Evolutionary conservation across 2,797 vertebrate genomes (phyloP).

Genomic region (Peromyscus attwateri): DNA sequence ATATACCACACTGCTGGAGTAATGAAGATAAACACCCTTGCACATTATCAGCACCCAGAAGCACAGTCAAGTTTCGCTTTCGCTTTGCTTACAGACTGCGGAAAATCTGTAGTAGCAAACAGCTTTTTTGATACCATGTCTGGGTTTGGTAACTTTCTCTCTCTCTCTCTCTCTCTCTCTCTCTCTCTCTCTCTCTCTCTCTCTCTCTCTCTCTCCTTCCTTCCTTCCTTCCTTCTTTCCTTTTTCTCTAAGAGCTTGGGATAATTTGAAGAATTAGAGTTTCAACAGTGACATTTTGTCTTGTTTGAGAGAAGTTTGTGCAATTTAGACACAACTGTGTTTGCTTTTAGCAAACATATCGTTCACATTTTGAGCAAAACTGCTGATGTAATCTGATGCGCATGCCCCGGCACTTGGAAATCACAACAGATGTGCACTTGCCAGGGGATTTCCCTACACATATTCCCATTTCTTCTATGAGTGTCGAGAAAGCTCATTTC

Average conservation of each 20-base stretch:
- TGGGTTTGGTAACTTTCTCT: neutral
- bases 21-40: constrained; percentile 82
- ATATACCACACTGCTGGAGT: constrained; percentile 76
- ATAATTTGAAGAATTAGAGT: constrained; percentile 71
- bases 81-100: constrained; percentile 54
- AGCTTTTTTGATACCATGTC: constrained; percentile 57
- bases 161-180: no score
- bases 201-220: no score
- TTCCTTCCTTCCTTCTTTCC: no score
- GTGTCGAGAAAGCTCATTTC: constrained; percentile 80
- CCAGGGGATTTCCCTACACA: constrained; percentile 79
- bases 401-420: constrained; percentile 72
- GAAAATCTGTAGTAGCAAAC: constrained; percentile 60
- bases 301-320: constrained; percentile 72
- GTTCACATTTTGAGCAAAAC: constrained; percentile 81
- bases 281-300: constrained; percentile 75
- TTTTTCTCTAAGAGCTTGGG: constrained; percentile 29
- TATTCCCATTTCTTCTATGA: constrained; percentile 74
- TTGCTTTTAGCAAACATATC: constrained; percentile 83
- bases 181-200: no score
- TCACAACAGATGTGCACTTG: constrained; percentile 76
- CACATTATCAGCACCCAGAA: constrained; percentile 75
- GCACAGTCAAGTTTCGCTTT: constrained; percentile 64
- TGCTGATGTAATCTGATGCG: constrained; percentile 69
- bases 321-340: constrained; percentile 74